These are phyloP conservation scores for Epinephelus fuscoguttatus DNA, from an alignment of 2,113 vertebrate genomes.

Conservation along the genomic window DNA sequence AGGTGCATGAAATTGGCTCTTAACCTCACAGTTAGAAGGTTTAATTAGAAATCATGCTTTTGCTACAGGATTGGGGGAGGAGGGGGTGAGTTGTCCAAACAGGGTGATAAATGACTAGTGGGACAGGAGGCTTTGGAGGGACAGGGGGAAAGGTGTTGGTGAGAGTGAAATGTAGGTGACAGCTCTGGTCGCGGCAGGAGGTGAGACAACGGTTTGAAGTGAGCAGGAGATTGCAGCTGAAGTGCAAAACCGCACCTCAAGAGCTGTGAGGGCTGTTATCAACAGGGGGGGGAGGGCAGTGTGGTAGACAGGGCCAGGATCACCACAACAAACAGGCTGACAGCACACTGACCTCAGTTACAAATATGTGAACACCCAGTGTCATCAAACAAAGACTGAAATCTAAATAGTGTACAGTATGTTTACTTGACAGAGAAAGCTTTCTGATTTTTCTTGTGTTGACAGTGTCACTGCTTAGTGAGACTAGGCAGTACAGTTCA, in stretches of 20 bases:
- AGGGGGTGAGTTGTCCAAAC: slow-evolving; percentile 68
- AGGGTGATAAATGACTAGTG: slow-evolving; percentile 82
- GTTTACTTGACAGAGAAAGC: background rate
- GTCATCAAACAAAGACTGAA: slow-evolving; percentile 17
- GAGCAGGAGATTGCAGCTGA: slow-evolving; percentile 63
- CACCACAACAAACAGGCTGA: slow-evolving; percentile 24
- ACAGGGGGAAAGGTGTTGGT: slow-evolving; percentile 16
- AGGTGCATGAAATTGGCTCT: slow-evolving; percentile 88
- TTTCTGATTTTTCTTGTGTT: background rate
- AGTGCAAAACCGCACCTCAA: slow-evolving; percentile 52
- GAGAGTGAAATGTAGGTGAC: slow-evolving; percentile 74
- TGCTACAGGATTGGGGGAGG: slow-evolving; percentile 59
- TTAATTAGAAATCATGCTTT: slow-evolving; percentile 87
- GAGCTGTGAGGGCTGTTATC: slow-evolving; percentile 61
- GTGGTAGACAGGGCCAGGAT: slow-evolving; percentile 20
- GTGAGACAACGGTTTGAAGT: slow-evolving; percentile 43
- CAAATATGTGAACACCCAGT: slow-evolving; percentile 13
- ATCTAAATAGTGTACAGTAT: background rate
- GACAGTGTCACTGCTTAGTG: background rate
- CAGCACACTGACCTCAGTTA: slow-evolving; percentile 24
- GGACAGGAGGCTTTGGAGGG: slow-evolving; percentile 64
- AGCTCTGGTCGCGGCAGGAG: slow-evolving; percentile 59
- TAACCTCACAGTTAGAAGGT: slow-evolving; percentile 86
- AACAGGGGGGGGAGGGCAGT: background rate
- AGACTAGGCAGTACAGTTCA: background rate